Evolutionary conservation across 2,888 invertebrate genomes (phyloP).

Genomic region (Lasioglossum figueresi): DNA sequence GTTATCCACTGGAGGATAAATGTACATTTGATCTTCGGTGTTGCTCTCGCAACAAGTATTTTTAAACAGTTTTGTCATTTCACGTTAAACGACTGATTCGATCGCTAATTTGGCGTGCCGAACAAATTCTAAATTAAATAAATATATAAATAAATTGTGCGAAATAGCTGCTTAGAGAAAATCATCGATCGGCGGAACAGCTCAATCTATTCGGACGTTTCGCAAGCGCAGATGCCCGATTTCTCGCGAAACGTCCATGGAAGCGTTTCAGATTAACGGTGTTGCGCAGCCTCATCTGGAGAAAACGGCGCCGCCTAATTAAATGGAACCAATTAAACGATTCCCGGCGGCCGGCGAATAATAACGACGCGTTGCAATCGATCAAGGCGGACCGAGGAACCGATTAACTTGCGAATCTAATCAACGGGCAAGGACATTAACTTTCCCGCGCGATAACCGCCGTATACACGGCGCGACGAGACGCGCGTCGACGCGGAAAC

Average conservation of each 20-base stretch:
- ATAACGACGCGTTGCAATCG: slow-evolving; percentile 21
- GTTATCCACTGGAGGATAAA: no score
- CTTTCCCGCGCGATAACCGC: slow-evolving; percentile 30
- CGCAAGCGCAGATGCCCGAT: slow-evolving; percentile 8
- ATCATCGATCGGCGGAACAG: not conserved
- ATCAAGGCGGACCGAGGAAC: slow-evolving; percentile 24
- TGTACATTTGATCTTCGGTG: no score
- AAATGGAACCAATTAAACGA: slow-evolving; percentile 49
- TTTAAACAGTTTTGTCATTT: no score
- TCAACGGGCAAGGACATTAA: slow-evolving; percentile 50
- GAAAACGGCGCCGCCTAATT: slow-evolving; percentile 39
- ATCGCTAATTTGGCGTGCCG: no score
- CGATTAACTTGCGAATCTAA: slow-evolving; percentile 56
- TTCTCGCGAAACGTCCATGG: not conserved
- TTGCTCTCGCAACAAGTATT: no score
- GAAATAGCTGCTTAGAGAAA: not conserved
- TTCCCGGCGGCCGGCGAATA: slow-evolving; percentile 7
- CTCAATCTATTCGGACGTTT: slow-evolving; percentile 5
- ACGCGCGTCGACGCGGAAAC: slow-evolving; percentile 49
- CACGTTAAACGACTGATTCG: no score
- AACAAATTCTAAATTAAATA: no score
- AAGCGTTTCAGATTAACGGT: slow-evolving; percentile 9
- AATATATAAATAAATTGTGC: no score
- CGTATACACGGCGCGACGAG: slow-evolving; percentile 26
- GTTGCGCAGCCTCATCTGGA: not conserved